phyloP scores from a whole-genome alignment of 2,113 vertebrate genomes.

The Mugil cephalus region DNA sequence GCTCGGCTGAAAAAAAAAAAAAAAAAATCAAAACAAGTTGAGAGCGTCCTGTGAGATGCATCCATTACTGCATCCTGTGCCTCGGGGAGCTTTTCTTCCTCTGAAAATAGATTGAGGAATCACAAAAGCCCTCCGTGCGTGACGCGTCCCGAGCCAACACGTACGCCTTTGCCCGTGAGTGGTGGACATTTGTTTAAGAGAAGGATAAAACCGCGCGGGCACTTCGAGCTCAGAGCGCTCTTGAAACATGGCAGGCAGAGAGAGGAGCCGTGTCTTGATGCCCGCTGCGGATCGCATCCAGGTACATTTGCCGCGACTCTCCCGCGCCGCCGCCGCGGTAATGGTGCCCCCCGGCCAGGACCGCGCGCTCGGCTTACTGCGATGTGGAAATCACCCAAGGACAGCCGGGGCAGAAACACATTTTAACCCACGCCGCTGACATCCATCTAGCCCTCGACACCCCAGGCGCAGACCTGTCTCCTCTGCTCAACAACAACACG shows the following conservation, averaged over 20 bases:
- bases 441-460: conserved; percentile 72
- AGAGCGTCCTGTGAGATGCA: conserved; percentile 50
- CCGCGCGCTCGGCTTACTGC: conserved; percentile 56
- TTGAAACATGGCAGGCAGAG: conserved; percentile 5
- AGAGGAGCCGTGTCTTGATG: conserved; percentile 4
- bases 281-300: conserved; percentile 56
- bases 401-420: conserved; percentile 70
- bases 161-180: neutral
- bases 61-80: conserved; percentile 59
- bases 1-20: conserved; percentile 38
- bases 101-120: conserved; percentile 63
- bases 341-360: conserved; percentile 72
- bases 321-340: conserved; percentile 53
- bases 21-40: conserved; percentile 58
- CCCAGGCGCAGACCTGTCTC: conserved; percentile 70
- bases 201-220: neutral
- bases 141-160: conserved; percentile 22
- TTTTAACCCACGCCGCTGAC: conserved; percentile 71
- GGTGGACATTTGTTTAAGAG: neutral
- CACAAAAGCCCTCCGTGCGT: conserved; percentile 13
- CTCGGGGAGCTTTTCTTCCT: conserved; percentile 45
- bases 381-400: conserved; percentile 70
- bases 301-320: conserved; percentile 61
- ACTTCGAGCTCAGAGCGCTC: conserved; percentile 17
- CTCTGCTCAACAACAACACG: conserved; percentile 71